These are phyloP conservation scores for Carollia perspicillata DNA, from an alignment of 2,113 vertebrate genomes.

Conservation along the genomic window DNA sequence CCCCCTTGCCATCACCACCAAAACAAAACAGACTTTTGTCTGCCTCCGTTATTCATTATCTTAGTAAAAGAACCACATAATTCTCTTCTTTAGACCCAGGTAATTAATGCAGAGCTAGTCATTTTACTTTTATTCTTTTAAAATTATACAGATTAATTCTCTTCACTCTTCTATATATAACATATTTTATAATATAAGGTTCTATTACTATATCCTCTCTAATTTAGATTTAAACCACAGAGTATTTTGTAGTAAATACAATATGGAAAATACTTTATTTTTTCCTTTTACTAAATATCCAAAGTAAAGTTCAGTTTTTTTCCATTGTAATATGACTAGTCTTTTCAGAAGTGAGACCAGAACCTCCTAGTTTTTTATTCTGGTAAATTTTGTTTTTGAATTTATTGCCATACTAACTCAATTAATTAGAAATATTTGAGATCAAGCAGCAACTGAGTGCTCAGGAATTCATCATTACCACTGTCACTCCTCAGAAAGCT, in stretches of 20 bases:
- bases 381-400: neutral
- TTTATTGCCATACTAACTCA: neutral
- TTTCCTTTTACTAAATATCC: neutral
- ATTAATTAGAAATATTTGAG: neutral
- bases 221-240: neutral
- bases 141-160: neutral
- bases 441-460: neutral
- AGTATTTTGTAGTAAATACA: neutral
- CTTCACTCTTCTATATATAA: neutral
- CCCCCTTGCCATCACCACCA: neutral
- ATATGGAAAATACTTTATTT: neutral
- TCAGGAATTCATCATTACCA: neutral
- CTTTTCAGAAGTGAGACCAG: constrained; percentile 21
- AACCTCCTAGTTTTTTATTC: neutral
- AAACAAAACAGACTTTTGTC: neutral
- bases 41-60: neutral
- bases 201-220: neutral
- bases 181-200: neutral
- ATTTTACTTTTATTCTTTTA: neutral
- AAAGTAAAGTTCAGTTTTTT: neutral
- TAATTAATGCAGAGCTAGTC: neutral
- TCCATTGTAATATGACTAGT: neutral
- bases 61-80: neutral
- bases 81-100: neutral
- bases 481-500: neutral